phyloP scores from a whole-genome alignment of 2,797 vertebrate genomes.

The Selene dorsalis region DNA sequence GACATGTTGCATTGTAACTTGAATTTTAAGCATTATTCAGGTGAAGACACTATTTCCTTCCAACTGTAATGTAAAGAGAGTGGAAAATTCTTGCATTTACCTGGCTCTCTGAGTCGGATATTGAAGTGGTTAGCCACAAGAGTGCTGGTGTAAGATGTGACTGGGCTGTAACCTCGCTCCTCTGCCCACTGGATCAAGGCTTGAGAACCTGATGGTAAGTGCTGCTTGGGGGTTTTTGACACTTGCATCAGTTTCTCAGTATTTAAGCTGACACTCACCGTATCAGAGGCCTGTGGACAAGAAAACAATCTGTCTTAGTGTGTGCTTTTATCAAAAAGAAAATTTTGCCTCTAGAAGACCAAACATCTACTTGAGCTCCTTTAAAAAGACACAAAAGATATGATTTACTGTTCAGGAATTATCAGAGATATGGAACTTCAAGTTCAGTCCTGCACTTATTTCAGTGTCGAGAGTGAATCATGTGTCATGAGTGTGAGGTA shows the following conservation, averaged over 20 bases:
- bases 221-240: slow-evolving; percentile 72
- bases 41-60: background rate
- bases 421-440: slow-evolving; percentile 42
- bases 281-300: slow-evolving; percentile 89
- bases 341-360: background rate
- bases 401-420: slow-evolving; percentile 32
- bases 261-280: slow-evolving; percentile 86
- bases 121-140: slow-evolving; percentile 92
- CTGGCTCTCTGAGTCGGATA: slow-evolving; percentile 88
- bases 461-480: slow-evolving; percentile 54
- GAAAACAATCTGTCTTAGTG: slow-evolving; percentile 1
- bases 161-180: slow-evolving; percentile 83
- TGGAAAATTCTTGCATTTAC: slow-evolving; percentile 74
- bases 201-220: slow-evolving; percentile 87
- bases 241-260: slow-evolving; percentile 85
- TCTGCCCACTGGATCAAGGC: slow-evolving; percentile 91
- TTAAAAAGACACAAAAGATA: slow-evolving; percentile 28
- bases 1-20: background rate
- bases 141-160: slow-evolving; percentile 93
- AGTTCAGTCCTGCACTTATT: slow-evolving; percentile 59
- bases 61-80: background rate
- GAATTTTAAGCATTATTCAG: background rate
- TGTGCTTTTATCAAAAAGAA: slow-evolving; percentile 4
- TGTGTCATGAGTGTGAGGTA: slow-evolving; percentile 45
- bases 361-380: background rate